Evolutionary conservation across 2,797 vertebrate genomes (phyloP).

Genomic region (Pseudomugil tenellus): DNA sequence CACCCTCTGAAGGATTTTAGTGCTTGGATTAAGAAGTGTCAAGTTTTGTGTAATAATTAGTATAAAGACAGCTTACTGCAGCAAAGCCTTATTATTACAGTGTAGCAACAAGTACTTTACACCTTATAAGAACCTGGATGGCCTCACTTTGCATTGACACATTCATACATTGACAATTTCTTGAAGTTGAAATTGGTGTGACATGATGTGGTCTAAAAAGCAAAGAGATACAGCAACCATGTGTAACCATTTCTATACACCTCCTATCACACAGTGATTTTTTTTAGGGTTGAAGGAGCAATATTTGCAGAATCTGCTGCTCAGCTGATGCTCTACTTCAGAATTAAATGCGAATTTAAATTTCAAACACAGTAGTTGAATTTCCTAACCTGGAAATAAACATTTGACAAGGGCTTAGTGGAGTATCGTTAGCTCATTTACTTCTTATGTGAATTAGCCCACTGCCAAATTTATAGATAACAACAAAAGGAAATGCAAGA

Average conservation of each 20-base stretch:
- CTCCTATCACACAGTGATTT: too few species aligned
- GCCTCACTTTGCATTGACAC: background rate
- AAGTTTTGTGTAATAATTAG: constrained; percentile 14
- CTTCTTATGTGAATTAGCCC: background rate
- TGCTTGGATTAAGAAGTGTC: background rate
- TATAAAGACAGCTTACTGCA: constrained; percentile 27
- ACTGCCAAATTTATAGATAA: background rate
- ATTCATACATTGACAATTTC: background rate
- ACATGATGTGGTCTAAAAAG: background rate
- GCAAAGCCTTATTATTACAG: constrained; percentile 30
- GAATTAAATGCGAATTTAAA: too few species aligned
- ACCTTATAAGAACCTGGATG: background rate
- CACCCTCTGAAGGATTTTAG: too few species aligned
- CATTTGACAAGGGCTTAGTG: background rate
- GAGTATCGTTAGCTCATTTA: background rate
- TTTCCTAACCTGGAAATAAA: background rate
- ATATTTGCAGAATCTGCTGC: background rate
- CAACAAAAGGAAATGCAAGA: background rate
- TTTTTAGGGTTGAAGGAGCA: background rate
- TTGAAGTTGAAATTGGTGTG: background rate
- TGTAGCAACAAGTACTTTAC: background rate
- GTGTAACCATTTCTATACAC: too few species aligned
- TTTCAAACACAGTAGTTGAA: background rate
- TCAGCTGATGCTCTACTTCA: too few species aligned
- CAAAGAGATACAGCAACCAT: too few species aligned